Percentiles rank a stretch among this genome's conserved stretches.
Conservation (phyloP, 2,797 vertebrate genomes). For the Cheirogaleus major region DNA sequence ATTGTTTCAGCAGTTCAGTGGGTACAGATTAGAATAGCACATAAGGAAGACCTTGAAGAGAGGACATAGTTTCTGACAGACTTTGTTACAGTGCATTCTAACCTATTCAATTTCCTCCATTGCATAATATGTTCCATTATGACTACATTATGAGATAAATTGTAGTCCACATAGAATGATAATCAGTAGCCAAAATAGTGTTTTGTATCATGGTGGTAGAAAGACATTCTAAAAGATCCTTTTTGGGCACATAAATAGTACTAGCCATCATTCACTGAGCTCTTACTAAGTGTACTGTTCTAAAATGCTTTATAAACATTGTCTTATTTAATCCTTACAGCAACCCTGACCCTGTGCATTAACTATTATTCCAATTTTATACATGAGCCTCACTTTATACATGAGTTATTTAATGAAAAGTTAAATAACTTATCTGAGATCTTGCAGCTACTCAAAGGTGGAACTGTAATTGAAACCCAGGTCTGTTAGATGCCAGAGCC, state of each 20-base stretch:
- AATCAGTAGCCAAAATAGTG: not conserved
- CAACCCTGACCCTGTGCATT: not conserved
- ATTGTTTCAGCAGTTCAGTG: not conserved
- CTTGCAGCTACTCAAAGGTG: not conserved
- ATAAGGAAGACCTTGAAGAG: not conserved
- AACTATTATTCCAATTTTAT: not conserved
- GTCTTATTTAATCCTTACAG: not conserved
- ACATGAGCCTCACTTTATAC: not conserved
- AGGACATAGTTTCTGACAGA: not conserved
- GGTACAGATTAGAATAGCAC: not conserved
- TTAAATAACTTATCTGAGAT: not conserved
- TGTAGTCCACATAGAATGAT: not conserved
- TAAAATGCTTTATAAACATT: not conserved
- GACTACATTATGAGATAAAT: not conserved
- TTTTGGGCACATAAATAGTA: not conserved
- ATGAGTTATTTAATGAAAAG: not conserved
- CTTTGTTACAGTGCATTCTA: not conserved
- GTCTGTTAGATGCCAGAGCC: not conserved
- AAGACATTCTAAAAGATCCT: slow-evolving; percentile 6
- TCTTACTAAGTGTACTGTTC: not conserved
- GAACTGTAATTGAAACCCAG: not conserved
- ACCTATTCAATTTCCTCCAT: not conserved
- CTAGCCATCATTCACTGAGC: not conserved
- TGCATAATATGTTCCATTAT: not conserved
- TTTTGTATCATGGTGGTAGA: not conserved